A percentile compares a stretch with the other conserved stretches of the same genome.
phyloP scores from a whole-genome alignment of 1,140 invertebrate species.

The Aphidius gifuensis region DNA sequence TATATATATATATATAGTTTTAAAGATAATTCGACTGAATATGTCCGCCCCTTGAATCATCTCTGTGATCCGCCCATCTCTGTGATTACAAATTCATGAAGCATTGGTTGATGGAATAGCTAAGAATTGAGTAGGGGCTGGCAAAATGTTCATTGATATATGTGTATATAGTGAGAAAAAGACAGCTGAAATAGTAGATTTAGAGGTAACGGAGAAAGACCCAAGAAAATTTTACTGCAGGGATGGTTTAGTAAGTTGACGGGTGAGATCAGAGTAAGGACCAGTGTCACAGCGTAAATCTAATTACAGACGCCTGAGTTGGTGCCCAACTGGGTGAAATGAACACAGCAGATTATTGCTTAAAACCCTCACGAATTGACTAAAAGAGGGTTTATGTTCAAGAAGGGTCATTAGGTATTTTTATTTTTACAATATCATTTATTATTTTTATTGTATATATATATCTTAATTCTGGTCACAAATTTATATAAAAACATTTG shows the following conservation, averaged over 20 bases:
- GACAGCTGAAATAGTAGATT: neutral
- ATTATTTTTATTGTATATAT: no score
- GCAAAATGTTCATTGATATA: neutral
- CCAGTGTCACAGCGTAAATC: slow-evolving; percentile 38
- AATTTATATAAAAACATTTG: no score
- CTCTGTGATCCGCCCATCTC: neutral
- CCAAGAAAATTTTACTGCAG: slow-evolving; percentile 16
- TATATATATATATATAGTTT: no score
- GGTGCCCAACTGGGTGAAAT: slow-evolving; percentile 35
- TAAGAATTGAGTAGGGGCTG: neutral
- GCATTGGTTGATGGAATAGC: slow-evolving; percentile 3
- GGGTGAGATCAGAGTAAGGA: slow-evolving; percentile 35
- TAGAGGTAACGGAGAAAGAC: slow-evolving; percentile 3
- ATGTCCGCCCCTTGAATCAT: slow-evolving; percentile 6
- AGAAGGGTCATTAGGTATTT: no score
- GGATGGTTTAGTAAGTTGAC: slow-evolving; percentile 37
- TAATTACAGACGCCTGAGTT: slow-evolving; percentile 48
- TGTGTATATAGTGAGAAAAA: neutral
- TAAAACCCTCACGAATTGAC: no score
- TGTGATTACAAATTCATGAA: neutral
- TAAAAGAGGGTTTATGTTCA: no score
- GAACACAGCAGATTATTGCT: slow-evolving; percentile 25
- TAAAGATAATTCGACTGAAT: no score
- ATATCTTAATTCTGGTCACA: no score
- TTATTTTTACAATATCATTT: no score